Evolutionary conservation across 1,140 invertebrate genomes (phyloP).

Genomic region (Micrasema minimum): DNA sequence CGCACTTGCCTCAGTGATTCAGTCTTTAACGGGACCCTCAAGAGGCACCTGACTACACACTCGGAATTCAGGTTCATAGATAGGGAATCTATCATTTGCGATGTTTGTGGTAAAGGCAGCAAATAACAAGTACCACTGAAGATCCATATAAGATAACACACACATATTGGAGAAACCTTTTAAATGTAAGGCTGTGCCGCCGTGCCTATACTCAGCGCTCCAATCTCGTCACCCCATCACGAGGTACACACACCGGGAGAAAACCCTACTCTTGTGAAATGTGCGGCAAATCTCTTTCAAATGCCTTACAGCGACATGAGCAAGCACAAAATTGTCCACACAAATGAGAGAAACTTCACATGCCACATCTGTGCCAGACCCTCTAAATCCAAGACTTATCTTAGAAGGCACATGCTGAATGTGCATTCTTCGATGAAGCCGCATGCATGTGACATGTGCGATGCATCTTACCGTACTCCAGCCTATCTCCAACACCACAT

Average conservation of each 20-base stretch:
- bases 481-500: conserved; percentile 65
- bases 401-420: conserved; percentile 56
- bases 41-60: conserved; percentile 15
- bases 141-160: conserved; percentile 41
- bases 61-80: background rate
- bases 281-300: conserved; percentile 72
- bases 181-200: conserved; percentile 29
- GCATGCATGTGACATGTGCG: conserved; percentile 66
- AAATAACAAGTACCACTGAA: conserved; percentile 8
- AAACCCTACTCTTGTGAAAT: conserved; percentile 79
- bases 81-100: conserved; percentile 35
- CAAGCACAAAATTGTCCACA: conserved; percentile 57
- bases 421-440: conserved; percentile 45
- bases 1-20: conserved; percentile 43
- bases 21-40: conserved; percentile 25
- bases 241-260: conserved; percentile 84
- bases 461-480: conserved; percentile 69
- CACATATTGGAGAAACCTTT: conserved; percentile 43
- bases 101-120: conserved; percentile 41
- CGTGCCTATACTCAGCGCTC: conserved; percentile 52
- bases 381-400: conserved; percentile 59
- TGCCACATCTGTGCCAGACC: too few species aligned
- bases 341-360: conserved; percentile 60
- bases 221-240: conserved; percentile 1
- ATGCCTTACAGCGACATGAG: background rate